Base-by-base conservation (phyloP, 1,140 invertebrate genomes). In the Limonius californicus region DNA sequence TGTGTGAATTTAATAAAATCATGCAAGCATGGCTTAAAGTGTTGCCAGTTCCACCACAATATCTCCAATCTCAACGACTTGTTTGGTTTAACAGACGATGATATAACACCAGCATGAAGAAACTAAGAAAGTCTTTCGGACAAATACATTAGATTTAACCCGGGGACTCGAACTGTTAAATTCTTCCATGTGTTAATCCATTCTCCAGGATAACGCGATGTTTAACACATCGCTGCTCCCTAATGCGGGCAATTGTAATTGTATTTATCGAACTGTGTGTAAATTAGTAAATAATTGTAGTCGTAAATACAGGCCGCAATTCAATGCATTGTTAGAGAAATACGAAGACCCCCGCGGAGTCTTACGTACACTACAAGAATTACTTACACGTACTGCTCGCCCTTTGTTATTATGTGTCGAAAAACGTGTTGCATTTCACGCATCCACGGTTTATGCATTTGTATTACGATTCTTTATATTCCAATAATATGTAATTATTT, bases 191-290 rank as follows among this genome's bases (percentile, higher is more conserved):
- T 59, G 57, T 47, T 47, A 47, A 59, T 45, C 42, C 14, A 59
- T 59, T 59, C 27, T 47, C 8, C 35, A 8, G 27, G 6, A 47
- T 39, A 39, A 39, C 2, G 57, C 9, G n/a, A 39, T 45, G 15
- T 47, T 59, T 47, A 59, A 39, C 27, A 30, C 32, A 21, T 47
- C 20, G 27, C 11, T 18, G 27, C 57, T 19, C 18, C 18, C 39
- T 15, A 56, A 65, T 50, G 15, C 55, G 12, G 53, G 60, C 70
- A 66, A 68, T 70, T 69, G 70, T 68, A 70, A 71, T 68, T 68
- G 70, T 68, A 70, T 69, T 70, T 72, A 70, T 72, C 63, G 70
- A 63, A 70, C 65, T 70, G 70, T 72, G 70, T 70, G 67, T 70
- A 57, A 72, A 72, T 68, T 70, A 68, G 64, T 70, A 71, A 71